A percentile compares a stretch with the other conserved stretches of the same genome.
phyloP scores from a whole-genome alignment of 2,888 invertebrate genomes.

The Hypselothyrea guttata region DNA sequence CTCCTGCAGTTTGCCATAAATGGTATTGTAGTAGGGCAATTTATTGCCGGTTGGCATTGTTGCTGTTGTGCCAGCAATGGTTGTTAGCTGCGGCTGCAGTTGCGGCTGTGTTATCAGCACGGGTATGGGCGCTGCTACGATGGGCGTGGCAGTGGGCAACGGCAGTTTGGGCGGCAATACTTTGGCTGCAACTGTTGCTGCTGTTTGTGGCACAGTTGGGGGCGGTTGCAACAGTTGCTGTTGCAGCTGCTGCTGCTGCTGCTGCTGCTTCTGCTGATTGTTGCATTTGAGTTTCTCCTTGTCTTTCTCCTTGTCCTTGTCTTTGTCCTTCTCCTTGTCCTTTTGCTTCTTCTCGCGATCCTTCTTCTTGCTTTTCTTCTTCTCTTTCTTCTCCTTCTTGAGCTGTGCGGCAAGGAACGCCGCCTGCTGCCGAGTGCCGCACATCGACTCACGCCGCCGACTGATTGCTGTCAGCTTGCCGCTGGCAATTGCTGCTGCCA shows the following conservation, averaged over 20 bases:
- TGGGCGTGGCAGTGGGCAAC: slow-evolving; percentile 18
- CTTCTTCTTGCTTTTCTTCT: slow-evolving; percentile 59
- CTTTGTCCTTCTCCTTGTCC: slow-evolving; percentile 46
- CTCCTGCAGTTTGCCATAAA: slow-evolving; percentile 84
- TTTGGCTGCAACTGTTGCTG: slow-evolving; percentile 12
- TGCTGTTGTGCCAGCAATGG: slow-evolving; percentile 7
- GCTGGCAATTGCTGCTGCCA: slow-evolving; percentile 59
- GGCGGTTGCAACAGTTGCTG: slow-evolving; percentile 9
- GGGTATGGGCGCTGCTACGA: slow-evolving; percentile 53
- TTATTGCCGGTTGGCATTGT: slow-evolving; percentile 19
- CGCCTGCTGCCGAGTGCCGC: slow-evolving; percentile 62
- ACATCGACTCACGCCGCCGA: slow-evolving; percentile 69
- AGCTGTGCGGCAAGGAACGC: slow-evolving; percentile 54
- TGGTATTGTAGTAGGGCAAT: slow-evolving; percentile 80
- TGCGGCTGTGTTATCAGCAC: slow-evolving; percentile 64
- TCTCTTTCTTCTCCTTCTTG: slow-evolving; percentile 67
- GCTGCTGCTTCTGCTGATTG: slow-evolving; percentile 33
- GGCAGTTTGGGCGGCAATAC: slow-evolving; percentile 7
- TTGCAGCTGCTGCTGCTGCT: slow-evolving; percentile 9
- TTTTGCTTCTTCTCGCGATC: slow-evolving; percentile 55
- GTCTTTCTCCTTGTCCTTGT: slow-evolving; percentile 40
- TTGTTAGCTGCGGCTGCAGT: slow-evolving; percentile 16
- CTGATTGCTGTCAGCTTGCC: slow-evolving; percentile 61
- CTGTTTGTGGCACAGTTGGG: slow-evolving; percentile 6
- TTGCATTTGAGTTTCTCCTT: slow-evolving; percentile 36